Evolutionary conservation across 2,797 vertebrate genomes (phyloP).

Genomic region (Cossypha polioptera): DNA sequence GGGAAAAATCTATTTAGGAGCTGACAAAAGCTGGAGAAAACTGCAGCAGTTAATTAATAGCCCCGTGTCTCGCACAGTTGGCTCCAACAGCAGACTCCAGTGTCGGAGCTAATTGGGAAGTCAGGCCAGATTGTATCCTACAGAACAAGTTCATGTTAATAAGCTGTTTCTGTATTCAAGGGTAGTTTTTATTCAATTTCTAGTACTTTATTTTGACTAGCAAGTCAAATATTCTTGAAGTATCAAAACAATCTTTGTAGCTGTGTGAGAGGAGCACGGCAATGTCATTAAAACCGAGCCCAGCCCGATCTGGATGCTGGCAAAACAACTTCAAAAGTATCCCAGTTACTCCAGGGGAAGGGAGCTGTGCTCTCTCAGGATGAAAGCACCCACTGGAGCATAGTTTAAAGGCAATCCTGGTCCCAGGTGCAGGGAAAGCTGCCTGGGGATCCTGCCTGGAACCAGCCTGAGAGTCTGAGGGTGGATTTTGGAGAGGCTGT

Average conservation of each 20-base stretch:
- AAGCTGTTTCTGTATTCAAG: background rate
- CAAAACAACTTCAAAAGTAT: conserved; percentile 45
- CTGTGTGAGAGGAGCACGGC: background rate
- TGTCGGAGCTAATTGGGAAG: conserved; percentile 13
- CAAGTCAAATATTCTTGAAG: background rate
- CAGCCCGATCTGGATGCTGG: conserved; percentile 9
- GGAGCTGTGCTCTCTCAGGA: background rate
- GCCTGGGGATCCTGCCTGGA: background rate
- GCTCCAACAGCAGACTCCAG: background rate
- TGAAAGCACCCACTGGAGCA: background rate
- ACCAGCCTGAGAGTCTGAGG: fast-evolving
- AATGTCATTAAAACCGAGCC: conserved; percentile 2
- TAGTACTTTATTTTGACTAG: conserved; percentile 6
- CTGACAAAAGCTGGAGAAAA: background rate
- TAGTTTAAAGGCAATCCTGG: background rate
- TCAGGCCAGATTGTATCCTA: background rate
- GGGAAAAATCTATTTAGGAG: conserved; percentile 5
- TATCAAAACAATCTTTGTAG: conserved; percentile 52
- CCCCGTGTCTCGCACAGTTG: background rate
- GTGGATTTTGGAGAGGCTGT: background rate
- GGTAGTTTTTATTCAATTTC: conserved; percentile 7
- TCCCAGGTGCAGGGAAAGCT: background rate
- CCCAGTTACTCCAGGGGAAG: background rate
- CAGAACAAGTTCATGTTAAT: background rate
- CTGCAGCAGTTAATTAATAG: conserved; percentile 22